phyloP scores from a whole-genome alignment of 2,888 invertebrate species.

The Acanthococcus lagerstroemiae region DNA sequence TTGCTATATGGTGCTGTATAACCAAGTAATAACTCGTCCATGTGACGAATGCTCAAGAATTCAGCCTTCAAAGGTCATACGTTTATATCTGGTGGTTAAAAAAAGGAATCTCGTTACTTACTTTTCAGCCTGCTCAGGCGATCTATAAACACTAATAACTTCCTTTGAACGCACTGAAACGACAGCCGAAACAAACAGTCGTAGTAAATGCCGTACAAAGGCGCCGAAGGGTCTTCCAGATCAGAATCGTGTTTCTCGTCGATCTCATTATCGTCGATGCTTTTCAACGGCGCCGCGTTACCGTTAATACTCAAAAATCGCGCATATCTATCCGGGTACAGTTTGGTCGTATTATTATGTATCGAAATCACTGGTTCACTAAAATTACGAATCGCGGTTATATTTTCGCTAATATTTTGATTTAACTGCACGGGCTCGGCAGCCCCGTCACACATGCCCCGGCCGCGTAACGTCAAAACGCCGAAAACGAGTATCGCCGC shows the following conservation, averaged over 20 bases:
- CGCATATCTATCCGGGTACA: conserved; percentile 16
- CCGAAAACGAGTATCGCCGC: conserved; percentile 11
- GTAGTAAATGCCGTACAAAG: conserved; percentile 47
- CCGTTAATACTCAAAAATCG: conserved; percentile 12
- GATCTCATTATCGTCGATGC: conserved; percentile 19
- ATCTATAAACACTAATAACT: conserved; percentile 49
- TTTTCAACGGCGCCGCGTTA: conserved; percentile 9
- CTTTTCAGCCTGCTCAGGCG: conserved; percentile 47
- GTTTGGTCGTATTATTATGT: conserved; percentile 14
- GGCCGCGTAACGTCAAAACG: conserved; percentile 1
- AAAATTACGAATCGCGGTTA: no score
- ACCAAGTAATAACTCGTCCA: not conserved
- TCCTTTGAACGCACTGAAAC: conserved; percentile 49
- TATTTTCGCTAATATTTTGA: not conserved
- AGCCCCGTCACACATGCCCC: not conserved
- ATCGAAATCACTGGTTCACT: conserved; percentile 27
- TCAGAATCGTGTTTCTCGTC: conserved; percentile 33
- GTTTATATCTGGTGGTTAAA: no score
- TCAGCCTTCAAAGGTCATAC: no score
- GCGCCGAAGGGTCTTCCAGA: conserved; percentile 40
- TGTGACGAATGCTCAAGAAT: not conserved
- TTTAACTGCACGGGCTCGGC: not conserved
- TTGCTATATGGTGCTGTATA: not conserved
- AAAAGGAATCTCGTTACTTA: conserved; percentile 22
- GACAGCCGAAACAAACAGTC: conserved; percentile 51